Evolutionary conservation across 2,888 invertebrate species (phyloP), one percentile per base, ranked within the genome.

Genomic region (Aspidiotus destructor): DNA sequence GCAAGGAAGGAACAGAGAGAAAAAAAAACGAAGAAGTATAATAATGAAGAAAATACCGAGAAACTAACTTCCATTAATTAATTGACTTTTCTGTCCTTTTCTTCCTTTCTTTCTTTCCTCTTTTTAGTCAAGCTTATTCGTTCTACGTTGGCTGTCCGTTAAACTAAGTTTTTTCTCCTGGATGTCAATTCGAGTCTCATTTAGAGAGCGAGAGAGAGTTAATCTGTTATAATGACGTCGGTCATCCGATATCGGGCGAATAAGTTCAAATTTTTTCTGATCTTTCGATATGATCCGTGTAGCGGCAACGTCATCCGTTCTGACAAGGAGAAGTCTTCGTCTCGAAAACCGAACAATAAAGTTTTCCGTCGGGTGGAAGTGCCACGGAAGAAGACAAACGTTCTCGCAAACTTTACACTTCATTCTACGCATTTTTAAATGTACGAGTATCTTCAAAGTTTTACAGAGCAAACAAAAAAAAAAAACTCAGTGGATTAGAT

Each of bases 91-190:
- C 52, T n/a, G 48, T 52, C 13, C 48, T 62, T 62, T 17, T 62
- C 40, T 17, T 52, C 40, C 16, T 44, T 44, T 44, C 8, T 48
- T 52, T 62, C 54, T 63, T 41, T 11, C 28, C 28, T 28, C 28
- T 28, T 28, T 28, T 28, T 28, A 28, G 28, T 15, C 17, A 41
- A 28, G 28, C 28, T 62, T 16, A 28, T 62, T 53, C 48, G 54
- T 63, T 63, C 53, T 63, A 63, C 48, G 41, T 63, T 63, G 41
- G 63, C 53, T 63, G 52, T 63, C 42, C 48, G 11, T 48, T 48
- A 48, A n/a, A 48, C n/a, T 48, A 13, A 11, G 48, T 28, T 28
- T 28, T 13, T 48, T 48, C 48, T 48, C 48, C 48, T n/a, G 11
- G 11, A 48, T n/a, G 11, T n/a, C n/a, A n/a, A 11, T 48, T 48